phyloP scores from a whole-genome alignment of 2,113 vertebrate species.

The Trogon melanurus region DNA sequence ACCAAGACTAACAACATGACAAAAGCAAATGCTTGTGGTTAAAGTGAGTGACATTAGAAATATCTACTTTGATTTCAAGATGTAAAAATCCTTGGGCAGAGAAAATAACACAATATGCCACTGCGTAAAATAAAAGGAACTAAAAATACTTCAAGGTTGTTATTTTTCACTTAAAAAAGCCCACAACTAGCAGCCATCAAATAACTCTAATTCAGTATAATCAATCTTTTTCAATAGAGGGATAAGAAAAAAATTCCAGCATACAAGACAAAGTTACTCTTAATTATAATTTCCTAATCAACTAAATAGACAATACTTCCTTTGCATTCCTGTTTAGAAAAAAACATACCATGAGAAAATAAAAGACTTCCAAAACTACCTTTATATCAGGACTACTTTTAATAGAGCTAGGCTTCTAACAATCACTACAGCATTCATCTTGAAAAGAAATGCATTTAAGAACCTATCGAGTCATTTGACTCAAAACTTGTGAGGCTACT shows the following conservation, averaged over 20 bases:
- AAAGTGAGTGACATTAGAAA: slow-evolving; percentile 33
- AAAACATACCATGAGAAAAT: background rate
- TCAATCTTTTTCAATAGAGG: background rate
- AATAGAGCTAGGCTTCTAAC: background rate
- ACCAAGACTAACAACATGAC: slow-evolving; percentile 40
- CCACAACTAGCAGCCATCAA: background rate
- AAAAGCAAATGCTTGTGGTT: slow-evolving; percentile 22
- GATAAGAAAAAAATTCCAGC: background rate
- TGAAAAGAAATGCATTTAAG: slow-evolving; percentile 8
- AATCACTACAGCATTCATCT: background rate
- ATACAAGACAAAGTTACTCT: background rate
- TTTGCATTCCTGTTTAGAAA: background rate
- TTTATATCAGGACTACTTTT: slow-evolving; percentile 10
- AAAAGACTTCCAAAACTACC: background rate
- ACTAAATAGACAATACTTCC: slow-evolving; percentile 8
- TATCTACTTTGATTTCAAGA: background rate
- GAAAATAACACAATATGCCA: background rate
- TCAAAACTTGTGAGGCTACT: background rate
- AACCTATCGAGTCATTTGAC: slow-evolving; percentile 12
- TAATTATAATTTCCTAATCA: slow-evolving; percentile 38
- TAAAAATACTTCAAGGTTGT: background rate
- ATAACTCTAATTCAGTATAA: slow-evolving; percentile 13
- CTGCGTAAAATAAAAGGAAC: background rate
- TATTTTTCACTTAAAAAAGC: background rate
- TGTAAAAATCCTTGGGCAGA: background rate